phyloP scores from a whole-genome alignment of 1,140 invertebrate genomes.

The Scaptomyza pallida region DNA sequence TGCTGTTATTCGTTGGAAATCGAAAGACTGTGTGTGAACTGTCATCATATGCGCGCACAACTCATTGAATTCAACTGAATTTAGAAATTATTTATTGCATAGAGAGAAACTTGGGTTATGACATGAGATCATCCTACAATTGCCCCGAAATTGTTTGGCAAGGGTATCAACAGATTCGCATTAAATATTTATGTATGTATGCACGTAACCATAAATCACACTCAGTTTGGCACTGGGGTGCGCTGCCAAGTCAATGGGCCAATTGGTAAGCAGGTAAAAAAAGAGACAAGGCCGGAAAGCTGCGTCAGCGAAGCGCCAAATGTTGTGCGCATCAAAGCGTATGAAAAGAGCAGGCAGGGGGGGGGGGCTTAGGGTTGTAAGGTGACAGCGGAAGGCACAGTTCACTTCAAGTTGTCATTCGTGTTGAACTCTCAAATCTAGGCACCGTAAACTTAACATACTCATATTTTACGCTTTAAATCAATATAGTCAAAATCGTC shows the following conservation, averaged over 20 bases:
- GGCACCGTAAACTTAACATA: not conserved
- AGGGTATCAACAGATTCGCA: constrained; percentile 27
- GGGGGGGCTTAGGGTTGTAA: not conserved
- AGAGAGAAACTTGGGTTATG: constrained; percentile 22
- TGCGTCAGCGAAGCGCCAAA: constrained; percentile 66
- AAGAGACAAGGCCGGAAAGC: constrained; percentile 32
- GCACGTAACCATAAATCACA: constrained; percentile 42
- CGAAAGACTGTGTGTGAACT: constrained; percentile 6
- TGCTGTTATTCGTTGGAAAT: constrained; percentile 19
- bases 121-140: constrained; percentile 87
- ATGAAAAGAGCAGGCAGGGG: constrained; percentile 26
- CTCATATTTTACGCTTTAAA: not conserved
- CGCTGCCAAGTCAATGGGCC: constrained; percentile 48
- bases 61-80: constrained; percentile 44
- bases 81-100: constrained; percentile 43
- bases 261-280: constrained; percentile 76
- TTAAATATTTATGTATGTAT: too few species aligned
- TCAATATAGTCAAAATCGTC: constrained; percentile 22
- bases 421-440: constrained; percentile 5
- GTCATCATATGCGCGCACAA: constrained; percentile 8
- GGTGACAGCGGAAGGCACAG: constrained; percentile 2
- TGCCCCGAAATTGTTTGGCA: constrained; percentile 84
- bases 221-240: constrained; percentile 12
- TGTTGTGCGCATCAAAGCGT: constrained; percentile 82
- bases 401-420: constrained; percentile 33